These are phyloP conservation scores for Eupithecia abbreviata DNA, from an alignment of 2,888 invertebrate species.

Conservation along the genomic window DNA sequence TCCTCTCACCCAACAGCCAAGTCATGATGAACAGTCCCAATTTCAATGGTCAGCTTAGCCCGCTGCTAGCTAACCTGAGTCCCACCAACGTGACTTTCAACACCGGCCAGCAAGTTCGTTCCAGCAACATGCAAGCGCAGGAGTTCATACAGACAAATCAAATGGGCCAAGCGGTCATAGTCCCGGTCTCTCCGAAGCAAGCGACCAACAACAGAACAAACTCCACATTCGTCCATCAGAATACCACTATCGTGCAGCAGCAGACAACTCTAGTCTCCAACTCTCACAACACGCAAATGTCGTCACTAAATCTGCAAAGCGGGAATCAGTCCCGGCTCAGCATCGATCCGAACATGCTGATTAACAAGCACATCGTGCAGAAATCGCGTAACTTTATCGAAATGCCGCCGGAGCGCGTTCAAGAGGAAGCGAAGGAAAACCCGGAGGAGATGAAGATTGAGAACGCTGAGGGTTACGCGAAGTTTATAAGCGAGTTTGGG, in stretches of 20 bases:
- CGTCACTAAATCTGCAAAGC: conserved; percentile 45
- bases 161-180: conserved; percentile 88
- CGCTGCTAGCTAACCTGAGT: conserved; percentile 89
- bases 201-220: conserved; percentile 83
- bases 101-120: conserved; percentile 79
- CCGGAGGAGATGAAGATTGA: conserved; percentile 45
- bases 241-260: conserved; percentile 92
- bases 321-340: conserved; percentile 77
- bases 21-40: conserved; percentile 89
- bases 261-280: conserved; percentile 91
- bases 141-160: conserved; percentile 89
- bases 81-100: conserved; percentile 87
- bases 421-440: conserved; percentile 45
- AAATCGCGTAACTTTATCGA: conserved; percentile 58
- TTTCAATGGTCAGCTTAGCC: conserved; percentile 90
- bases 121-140: conserved; percentile 85
- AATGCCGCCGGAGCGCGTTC: conserved; percentile 41
- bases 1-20: conserved; percentile 89
- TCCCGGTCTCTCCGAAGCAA: conserved; percentile 86
- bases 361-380: conserved; percentile 64
- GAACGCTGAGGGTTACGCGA: conserved; percentile 55
- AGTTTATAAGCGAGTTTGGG: conserved; percentile 57
- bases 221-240: conserved; percentile 92
- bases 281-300: conserved; percentile 79
- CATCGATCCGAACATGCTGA: conserved; percentile 84